Evolutionary conservation across 2,888 invertebrate species (phyloP), one percentile per base, ranked within the genome.

Genomic region (Rhaphigaster nebulosa): DNA sequence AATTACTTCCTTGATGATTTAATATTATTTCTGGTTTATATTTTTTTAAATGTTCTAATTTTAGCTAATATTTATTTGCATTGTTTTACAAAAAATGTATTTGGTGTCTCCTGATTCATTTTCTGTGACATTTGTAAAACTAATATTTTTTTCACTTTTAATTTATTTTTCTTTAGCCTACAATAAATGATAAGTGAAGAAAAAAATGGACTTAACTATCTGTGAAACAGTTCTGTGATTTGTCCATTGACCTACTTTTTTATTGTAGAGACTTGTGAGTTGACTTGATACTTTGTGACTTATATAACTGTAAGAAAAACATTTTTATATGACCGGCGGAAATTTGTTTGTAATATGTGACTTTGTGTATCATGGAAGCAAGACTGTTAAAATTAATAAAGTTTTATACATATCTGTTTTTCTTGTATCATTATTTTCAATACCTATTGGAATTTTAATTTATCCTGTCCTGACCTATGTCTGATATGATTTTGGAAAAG

Each of bases 361-460:
- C 84, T 50, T 26, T 45, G 12, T 84, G 26, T 80, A 84, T 84
- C 45, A 84, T 84, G 45, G 45, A 84, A 84, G 45, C n/a, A 84
- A 84, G 84, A 84, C 84, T 84, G 84, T 84, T 84, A 84, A 84
- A 84, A 84, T 84, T 84, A 84, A 84, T 84, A 84, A 84, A 84
- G 50, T 84, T 84, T 84, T 84, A 84, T 84, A n/a, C 84, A 45
- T 45, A 84, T 20, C 45, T 84, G 84, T 84, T 84, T 84, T 45
- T 20, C 70, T 76, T 34, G 34, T 76, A 76, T 76, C 34, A 38
- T 76, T 38, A 76, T 70, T 84, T 84, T 20, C n/a, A 84, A n/a
- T 23, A 80, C 20, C 45, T n/a, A 45, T 26, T 45, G 18, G 5
- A 41, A 15, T n/a, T n/a, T n/a, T 29, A 29, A 29, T 65, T 65